Evolutionary conservation across 2,113 vertebrate genomes (phyloP).

Genomic region (mouse (Mus musculus)): GRCm39 chr8:43481501-43482000

Average conservation of each 20-base stretch:
- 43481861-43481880: background rate
- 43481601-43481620: background rate
- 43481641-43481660: background rate
- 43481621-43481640: background rate
- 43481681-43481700: background rate
- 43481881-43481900: background rate
- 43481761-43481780: background rate
- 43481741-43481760: background rate
- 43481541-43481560: slow-evolving; percentile 55
- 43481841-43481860: background rate
- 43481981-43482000: background rate
- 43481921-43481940: background rate
- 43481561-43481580: background rate
- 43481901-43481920: background rate
- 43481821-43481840: background rate
- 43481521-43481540: background rate
- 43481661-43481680: background rate
- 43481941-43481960: background rate
- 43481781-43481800: background rate
- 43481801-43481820: background rate
- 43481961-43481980: background rate
- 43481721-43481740: background rate
- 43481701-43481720: background rate
- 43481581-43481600: slow-evolving; percentile 18
- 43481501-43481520: background rate